Evolutionary conservation across 1,140 invertebrate species (phyloP).

Genomic region (Lepidostoma basale): DNA sequence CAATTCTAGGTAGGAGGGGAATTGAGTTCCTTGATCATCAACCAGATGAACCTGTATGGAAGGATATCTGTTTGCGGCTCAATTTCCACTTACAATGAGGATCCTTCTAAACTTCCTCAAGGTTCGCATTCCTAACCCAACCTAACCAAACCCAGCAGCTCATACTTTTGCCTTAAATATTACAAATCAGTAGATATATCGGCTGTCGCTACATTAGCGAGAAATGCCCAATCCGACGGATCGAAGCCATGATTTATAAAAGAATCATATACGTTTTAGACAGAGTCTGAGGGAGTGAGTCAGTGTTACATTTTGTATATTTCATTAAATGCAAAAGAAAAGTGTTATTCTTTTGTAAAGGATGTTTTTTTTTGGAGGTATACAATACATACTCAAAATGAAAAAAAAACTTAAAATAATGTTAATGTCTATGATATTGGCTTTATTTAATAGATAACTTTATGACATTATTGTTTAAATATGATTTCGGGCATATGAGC

Average conservation of each 20-base stretch:
- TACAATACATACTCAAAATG: too few relatives aligned
- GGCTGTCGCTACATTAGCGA: not conserved
- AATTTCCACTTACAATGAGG: conserved; percentile 64
- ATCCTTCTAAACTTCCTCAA: conserved; percentile 50
- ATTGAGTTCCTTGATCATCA: conserved; percentile 62
- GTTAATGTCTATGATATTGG: too few relatives aligned
- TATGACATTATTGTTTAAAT: too few relatives aligned
- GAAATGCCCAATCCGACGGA: not conserved
- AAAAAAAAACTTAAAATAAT: too few relatives aligned
- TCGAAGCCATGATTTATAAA: not conserved
- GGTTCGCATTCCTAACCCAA: conserved; percentile 37
- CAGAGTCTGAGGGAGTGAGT: too few relatives aligned
- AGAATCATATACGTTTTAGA: not conserved
- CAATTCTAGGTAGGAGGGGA: conserved; percentile 65
- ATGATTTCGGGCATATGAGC: too few relatives aligned
- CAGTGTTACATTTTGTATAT: too few relatives aligned
- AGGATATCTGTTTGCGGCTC: conserved; percentile 67
- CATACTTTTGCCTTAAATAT: not conserved
- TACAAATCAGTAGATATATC: not conserved
- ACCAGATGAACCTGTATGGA: conserved; percentile 66
- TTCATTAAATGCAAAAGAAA: too few relatives aligned
- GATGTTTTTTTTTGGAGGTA: too few relatives aligned
- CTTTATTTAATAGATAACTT: too few relatives aligned
- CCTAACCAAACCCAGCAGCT: not conserved
- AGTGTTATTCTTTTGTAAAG: too few relatives aligned